Percentiles rank a stretch among this genome's conserved stretches.
These are phyloP conservation scores for Coccyzus lansbergi DNA, from an alignment of 2,797 vertebrate genomes.

Conservation along the genomic window DNA sequence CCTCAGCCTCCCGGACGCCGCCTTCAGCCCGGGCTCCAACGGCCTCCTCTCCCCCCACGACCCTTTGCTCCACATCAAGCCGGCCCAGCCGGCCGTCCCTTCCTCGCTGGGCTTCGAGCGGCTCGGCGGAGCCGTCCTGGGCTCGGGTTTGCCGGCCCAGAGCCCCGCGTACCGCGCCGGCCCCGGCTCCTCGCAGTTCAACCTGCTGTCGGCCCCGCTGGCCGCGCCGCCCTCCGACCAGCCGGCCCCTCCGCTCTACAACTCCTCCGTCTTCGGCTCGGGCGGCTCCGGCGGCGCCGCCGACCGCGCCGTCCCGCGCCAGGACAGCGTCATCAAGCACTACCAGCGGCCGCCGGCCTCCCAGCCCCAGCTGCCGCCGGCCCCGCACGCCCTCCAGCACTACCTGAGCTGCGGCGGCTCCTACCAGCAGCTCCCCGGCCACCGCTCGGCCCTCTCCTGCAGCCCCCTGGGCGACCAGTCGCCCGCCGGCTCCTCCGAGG, in stretches of 20 bases:
- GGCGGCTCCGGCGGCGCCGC: rapidly evolving
- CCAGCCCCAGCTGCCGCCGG: constrained; percentile 71
- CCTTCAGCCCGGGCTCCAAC: constrained; percentile 94
- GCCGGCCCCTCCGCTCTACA: constrained; percentile 90
- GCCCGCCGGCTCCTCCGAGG: constrained; percentile 80
- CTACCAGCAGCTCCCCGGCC: constrained; percentile 91
- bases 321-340: constrained; percentile 96
- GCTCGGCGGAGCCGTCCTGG: constrained; percentile 71
- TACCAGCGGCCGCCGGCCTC: constrained; percentile 87
- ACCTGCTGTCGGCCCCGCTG: constrained; percentile 86
- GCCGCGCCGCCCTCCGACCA: constrained; percentile 77
- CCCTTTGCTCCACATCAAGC: constrained; percentile 92
- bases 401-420: constrained; percentile 91
- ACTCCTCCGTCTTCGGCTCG: constrained; percentile 89
- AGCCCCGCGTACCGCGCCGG: constrained; percentile 80
- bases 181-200: constrained; percentile 87
- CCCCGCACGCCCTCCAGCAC: constrained; percentile 91
- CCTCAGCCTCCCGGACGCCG: constrained; percentile 90
- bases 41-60: constrained; percentile 94
- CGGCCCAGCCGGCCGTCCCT: constrained; percentile 80
- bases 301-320: constrained; percentile 91
- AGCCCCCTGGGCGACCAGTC: constrained; percentile 90
- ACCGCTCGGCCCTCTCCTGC: constrained; percentile 87
- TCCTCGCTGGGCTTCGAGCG: constrained; percentile 90
- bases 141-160: constrained; percentile 81